Percentiles rank a stretch among this genome's conserved stretches.
phyloP scores from a whole-genome alignment of 1,140 invertebrate genomes.

The Piezodorus guildinii region DNA sequence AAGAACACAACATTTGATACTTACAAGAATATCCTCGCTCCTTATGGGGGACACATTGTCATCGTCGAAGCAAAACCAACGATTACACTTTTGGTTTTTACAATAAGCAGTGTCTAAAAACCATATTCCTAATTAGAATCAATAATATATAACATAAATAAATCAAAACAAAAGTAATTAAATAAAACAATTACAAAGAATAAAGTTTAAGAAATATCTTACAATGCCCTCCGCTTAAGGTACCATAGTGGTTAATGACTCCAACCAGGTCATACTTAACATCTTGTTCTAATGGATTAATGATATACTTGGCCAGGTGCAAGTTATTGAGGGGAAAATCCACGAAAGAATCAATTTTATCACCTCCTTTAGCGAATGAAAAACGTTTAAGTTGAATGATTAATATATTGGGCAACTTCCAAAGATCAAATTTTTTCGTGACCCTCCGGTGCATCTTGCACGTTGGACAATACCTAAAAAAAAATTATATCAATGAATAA shows the following conservation, averaged over 20 bases:
- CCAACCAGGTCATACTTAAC: conserved; percentile 44
- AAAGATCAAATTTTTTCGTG: conserved; percentile 79
- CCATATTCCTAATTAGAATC: not conserved
- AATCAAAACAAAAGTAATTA: not conserved
- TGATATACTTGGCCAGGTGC: conserved; percentile 36
- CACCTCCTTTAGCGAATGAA: conserved; percentile 36
- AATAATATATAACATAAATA: not conserved
- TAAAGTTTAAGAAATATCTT: not conserved
- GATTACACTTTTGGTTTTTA: conserved; percentile 37
- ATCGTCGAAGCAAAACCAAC: conserved; percentile 52
- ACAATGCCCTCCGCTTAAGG: conserved; percentile 41
- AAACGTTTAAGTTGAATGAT: conserved; percentile 42
- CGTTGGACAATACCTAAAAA: conserved; percentile 48
- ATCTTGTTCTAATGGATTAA: conserved; percentile 24
- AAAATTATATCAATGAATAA: too few species aligned
- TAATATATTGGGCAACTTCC: conserved; percentile 73
- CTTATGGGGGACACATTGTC: conserved; percentile 33
- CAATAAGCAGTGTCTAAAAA: conserved; percentile 39
- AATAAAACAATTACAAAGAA: not conserved
- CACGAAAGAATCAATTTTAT: conserved; percentile 43
- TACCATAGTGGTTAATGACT: conserved; percentile 44
- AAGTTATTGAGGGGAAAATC: conserved; percentile 40
- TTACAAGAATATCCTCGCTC: conserved; percentile 4
- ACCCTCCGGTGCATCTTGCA: conserved; percentile 72
- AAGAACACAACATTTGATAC: too few species aligned